These are phyloP conservation scores for Microctenopoma lineatum DNA, from an alignment of 2,797 vertebrate species.

Conservation along the genomic window DNA sequence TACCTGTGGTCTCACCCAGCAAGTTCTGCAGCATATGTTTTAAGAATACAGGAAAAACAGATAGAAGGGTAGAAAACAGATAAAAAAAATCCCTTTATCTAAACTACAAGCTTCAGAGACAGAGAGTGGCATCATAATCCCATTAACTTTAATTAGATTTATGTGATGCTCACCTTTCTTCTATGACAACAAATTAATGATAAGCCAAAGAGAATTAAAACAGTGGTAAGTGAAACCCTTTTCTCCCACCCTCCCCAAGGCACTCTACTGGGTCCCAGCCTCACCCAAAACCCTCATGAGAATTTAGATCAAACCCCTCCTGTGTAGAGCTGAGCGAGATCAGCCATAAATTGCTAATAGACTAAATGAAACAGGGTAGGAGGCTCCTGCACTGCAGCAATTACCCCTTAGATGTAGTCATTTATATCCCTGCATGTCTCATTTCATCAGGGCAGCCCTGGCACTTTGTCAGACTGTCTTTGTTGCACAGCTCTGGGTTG, in stretches of 20 bases:
- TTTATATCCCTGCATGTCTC: constrained; percentile 85
- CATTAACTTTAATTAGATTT: constrained; percentile 75
- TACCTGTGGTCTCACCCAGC: neutral
- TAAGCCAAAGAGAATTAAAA: constrained; percentile 75
- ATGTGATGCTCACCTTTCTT: constrained; percentile 72
- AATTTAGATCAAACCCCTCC: constrained; percentile 86
- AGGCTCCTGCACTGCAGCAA: constrained; percentile 82
- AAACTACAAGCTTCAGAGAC: constrained; percentile 45
- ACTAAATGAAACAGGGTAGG: constrained; percentile 90
- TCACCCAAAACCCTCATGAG: constrained; percentile 81
- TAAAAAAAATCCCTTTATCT: constrained; percentile 32
- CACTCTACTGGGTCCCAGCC: constrained; percentile 73
- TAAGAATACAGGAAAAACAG: constrained; percentile 21
- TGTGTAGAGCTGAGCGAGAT: constrained; percentile 86
- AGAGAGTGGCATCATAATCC: constrained; percentile 64
- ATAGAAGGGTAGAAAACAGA: constrained; percentile 9
- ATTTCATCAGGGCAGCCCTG: constrained; percentile 82
- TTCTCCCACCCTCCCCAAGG: constrained; percentile 66
- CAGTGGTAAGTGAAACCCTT: constrained; percentile 69
- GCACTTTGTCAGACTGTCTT: constrained; percentile 81
- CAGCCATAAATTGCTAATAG: constrained; percentile 98
- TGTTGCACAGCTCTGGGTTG: constrained; percentile 58
- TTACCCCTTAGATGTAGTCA: constrained; percentile 85
- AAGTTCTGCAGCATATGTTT: neutral
- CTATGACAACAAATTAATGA: constrained; percentile 76